Base-by-base conservation (phyloP, 2,113 vertebrate genomes). In the Plecturocebus donacophilus region DNA sequence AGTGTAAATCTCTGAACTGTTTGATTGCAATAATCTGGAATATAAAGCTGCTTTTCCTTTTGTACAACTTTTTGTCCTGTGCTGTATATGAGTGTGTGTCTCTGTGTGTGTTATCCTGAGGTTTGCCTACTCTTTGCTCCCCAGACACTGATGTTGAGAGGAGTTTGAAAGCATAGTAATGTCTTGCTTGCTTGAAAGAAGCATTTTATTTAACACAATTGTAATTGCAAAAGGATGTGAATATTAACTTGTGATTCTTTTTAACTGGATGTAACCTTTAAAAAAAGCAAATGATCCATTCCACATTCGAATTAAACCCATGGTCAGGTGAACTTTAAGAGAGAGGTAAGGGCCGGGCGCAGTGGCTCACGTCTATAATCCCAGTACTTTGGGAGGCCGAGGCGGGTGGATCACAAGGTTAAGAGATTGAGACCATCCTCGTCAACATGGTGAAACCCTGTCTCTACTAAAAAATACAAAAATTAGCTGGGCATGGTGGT, bases 241-340 rank as follows among this genome's bases (percentile, higher is more conserved):
- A 45, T 21, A 94, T 49, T 21, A 6, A 84, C n/a, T 64, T 87
- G 68, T 68, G 42, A 83, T 47, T 76, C 66, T 93, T 90, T 95
- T 42, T 79, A 87, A 77, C 5, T 77, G 42, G 6, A 64, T 40
- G 3, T 49, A 35, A 68, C 49, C 25, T 92, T 90, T 83, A 58
- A 94, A 89, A n/a, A 96, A 96, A 75, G 40, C 79, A 92, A 90
- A 61, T 40, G 32, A 23, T 92, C 40, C 92, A 7, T 75, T 82
- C 32, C 40, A 47, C 79, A 82, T 86, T 86, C n/a, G n/a, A 64
- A 93, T 32, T 87, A 87, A 93, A 83, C 32, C 27, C 52, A 49
- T 12, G 38, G 25, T 79, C 75, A 82, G 27, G 75, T 47, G 19
- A 16, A 14, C n/a, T 81, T 94, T 92, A 45, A 82, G 73, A 84